Base-by-base conservation (phyloP, 2,888 invertebrate genomes). In the Melanchra persicariae region DNA sequence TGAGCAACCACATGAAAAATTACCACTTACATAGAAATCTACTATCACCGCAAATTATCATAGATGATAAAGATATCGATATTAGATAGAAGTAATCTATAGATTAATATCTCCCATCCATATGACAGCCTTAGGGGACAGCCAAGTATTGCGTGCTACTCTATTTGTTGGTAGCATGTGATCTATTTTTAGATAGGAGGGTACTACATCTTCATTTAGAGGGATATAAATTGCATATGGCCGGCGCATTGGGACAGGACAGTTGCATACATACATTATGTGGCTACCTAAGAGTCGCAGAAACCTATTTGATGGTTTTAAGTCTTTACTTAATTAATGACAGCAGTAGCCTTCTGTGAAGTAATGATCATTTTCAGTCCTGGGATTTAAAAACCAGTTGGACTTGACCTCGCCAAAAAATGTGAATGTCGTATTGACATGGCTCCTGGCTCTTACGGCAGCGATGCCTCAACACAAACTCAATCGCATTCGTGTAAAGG, bases 71-170 rank as follows among this genome's bases (percentile, higher is more conserved):
- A 78, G 64, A 64, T 77, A 82, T 81, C 82, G 60, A 61, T 58
- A 64, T 65, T 37, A 54, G 63, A 81, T 78, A 59, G 63, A 58
- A 61, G 73, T 82, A 73, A 82, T 78, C 71, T 70, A 66, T 72
- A 82, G 79, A 82, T 78, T 72, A 72, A 73, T 68, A 79, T 82
- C 83, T 82, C 57, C 63, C 26, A 65, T 82, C 67, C 63, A 55
- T 79, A 79, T 65, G 83, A 78, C 67, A 78, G 79, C 79, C 83
- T 64, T 10, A 22, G 64, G 79, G 82, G 79, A 79, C 79, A 65
- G 26, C 12, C 49, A 22, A 55, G 51, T 51, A 79, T 82, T 72
- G 79, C 79, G 79, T 79, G 79, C 71, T 79, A 55, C 83, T 72
- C 71, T 66, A 70, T 81, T 78, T 72, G 79, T 73, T 58, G 61